phyloP scores from a whole-genome alignment of 2,888 invertebrate species.

The Odiellus spinosus region DNA sequence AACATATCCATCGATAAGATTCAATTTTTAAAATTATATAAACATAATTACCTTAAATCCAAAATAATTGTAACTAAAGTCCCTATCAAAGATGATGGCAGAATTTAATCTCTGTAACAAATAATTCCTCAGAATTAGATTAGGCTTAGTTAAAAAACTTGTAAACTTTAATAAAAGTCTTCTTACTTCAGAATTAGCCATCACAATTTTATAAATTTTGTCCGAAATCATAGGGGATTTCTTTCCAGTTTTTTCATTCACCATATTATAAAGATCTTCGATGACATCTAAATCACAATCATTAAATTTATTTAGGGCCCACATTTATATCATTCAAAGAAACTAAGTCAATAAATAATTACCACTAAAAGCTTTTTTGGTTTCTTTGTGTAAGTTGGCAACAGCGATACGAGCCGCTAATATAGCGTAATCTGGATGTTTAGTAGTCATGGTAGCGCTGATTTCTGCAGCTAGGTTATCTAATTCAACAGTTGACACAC shows the following conservation, averaged over 20 bases:
- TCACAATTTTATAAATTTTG: slow-evolving; percentile 59
- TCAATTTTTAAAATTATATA: slow-evolving; percentile 3
- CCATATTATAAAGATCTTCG: slow-evolving; percentile 59
- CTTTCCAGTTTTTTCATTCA: slow-evolving; percentile 53
- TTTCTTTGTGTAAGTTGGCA: slow-evolving; percentile 96
- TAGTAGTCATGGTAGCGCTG: slow-evolving; percentile 93
- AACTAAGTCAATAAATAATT: slow-evolving; percentile 18
- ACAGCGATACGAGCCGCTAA: slow-evolving; percentile 66
- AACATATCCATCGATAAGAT: neutral
- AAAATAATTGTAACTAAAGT: slow-evolving; percentile 93
- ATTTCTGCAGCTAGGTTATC: slow-evolving; percentile 97
- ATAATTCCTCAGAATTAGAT: neutral
- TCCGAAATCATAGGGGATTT: slow-evolving; percentile 72
- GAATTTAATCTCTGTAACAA: slow-evolving; percentile 54
- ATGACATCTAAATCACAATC: slow-evolving; percentile 57
- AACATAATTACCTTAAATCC: slow-evolving; percentile 57
- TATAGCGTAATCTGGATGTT: slow-evolving; percentile 84
- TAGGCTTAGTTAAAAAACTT: neutral
- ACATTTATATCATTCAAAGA: neutral
- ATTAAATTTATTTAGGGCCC: neutral
- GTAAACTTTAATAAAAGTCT: neutral
- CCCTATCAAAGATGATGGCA: slow-evolving; percentile 88
- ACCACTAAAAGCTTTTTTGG: slow-evolving; percentile 84
- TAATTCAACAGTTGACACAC: slow-evolving; percentile 89
- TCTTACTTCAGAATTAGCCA: slow-evolving; percentile 3